Evolutionary conservation across 1,140 invertebrate genomes (phyloP).

Genomic region (Hyphantria cunea): DNA sequence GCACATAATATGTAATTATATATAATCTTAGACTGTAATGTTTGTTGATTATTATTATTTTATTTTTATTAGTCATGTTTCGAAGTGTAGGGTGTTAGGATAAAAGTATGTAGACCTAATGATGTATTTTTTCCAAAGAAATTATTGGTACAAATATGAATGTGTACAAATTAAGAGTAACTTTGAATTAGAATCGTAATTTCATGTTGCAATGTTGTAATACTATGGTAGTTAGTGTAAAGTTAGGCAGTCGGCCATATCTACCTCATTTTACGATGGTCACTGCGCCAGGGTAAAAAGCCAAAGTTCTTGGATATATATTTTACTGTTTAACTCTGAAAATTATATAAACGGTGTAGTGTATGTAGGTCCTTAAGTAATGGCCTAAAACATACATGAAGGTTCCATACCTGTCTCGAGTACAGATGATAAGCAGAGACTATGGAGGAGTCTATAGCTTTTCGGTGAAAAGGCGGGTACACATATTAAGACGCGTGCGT

Average conservation of each 20-base stretch:
- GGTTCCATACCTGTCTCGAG: no score
- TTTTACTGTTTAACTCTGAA: slow-evolving; percentile 60
- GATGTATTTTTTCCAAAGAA: slow-evolving; percentile 77
- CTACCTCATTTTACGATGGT: slow-evolving; percentile 70
- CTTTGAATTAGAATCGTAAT: slow-evolving; percentile 67
- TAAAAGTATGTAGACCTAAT: slow-evolving; percentile 48
- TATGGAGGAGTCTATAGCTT: no score
- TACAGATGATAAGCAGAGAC: no score
- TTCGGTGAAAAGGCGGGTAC: no score
- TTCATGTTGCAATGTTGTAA: slow-evolving; percentile 74
- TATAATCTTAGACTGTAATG: slow-evolving; percentile 55
- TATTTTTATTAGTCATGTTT: slow-evolving; percentile 67
- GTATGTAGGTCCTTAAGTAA: no score
- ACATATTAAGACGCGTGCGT: no score
- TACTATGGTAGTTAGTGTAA: slow-evolving; percentile 69
- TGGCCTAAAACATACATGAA: no score
- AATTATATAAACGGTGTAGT: no score
- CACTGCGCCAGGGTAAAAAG: slow-evolving; percentile 71
- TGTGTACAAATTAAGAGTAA: slow-evolving; percentile 71
- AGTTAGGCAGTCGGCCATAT: slow-evolving; percentile 66
- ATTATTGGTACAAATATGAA: slow-evolving; percentile 78
- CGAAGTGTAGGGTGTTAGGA: slow-evolving; percentile 55
- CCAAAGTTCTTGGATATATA: slow-evolving; percentile 73
- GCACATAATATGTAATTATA: slow-evolving; percentile 58
- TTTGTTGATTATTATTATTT: slow-evolving; percentile 81